Conservation (phyloP, 2,888 invertebrate genomes). For the Odontomyia ornata region DNA sequence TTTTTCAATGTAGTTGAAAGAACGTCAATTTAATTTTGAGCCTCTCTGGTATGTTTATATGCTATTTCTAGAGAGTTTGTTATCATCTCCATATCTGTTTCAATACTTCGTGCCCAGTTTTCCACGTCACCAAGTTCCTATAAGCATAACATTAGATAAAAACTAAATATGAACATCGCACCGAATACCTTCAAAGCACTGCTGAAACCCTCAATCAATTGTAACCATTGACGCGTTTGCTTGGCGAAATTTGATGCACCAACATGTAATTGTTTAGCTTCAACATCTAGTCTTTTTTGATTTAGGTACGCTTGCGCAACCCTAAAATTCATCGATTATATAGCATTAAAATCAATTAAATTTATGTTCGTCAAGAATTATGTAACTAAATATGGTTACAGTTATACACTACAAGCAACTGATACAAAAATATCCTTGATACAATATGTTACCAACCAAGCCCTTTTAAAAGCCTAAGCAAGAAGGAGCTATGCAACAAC, state of each 20-base stretch:
- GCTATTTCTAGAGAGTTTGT: conserved; percentile 92
- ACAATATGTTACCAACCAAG: too few relatives aligned
- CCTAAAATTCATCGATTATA: conserved; percentile 58
- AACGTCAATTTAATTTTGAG: too few relatives aligned
- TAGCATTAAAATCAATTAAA: not conserved
- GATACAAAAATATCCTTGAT: too few relatives aligned
- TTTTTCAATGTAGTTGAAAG: too few relatives aligned
- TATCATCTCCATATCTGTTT: conserved; percentile 93
- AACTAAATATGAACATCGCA: not conserved
- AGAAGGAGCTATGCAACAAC: too few relatives aligned
- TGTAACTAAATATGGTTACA: not conserved
- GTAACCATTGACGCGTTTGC: conserved; percentile 97
- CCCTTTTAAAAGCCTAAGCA: too few relatives aligned
- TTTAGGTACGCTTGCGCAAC: conserved; percentile 98
- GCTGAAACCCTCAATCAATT: conserved; percentile 86
- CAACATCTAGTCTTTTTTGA: conserved; percentile 96
- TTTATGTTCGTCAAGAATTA: not conserved
- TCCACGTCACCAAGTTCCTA: conserved; percentile 96
- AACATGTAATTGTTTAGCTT: conserved; percentile 93
- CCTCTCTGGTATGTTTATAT: conserved; percentile 70
- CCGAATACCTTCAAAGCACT: conserved; percentile 77
- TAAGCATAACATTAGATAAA: conserved; percentile 12
- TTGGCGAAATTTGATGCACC: conserved; percentile 95
- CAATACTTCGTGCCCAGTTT: conserved; percentile 97
- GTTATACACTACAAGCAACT: not conserved